Evolutionary conservation across 2,113 vertebrate species (phyloP).

Genomic region (Plotosus lineatus): DNA sequence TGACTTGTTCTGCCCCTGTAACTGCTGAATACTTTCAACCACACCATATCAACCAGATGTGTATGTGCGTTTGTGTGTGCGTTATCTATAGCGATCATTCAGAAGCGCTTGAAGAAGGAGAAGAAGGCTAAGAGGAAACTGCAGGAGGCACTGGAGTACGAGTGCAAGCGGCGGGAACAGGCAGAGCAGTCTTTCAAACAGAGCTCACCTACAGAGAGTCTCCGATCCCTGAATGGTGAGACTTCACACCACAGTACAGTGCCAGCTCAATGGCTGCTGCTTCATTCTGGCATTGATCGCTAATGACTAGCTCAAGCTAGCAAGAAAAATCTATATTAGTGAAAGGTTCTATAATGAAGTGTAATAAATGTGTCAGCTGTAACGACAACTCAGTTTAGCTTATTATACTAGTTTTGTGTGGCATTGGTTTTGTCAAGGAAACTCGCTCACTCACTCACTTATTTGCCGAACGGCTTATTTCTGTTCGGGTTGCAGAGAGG

Average conservation of each 20-base stretch:
- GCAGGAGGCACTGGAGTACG: constrained; percentile 97
- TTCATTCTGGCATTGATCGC: background rate
- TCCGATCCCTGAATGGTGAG: constrained; percentile 96
- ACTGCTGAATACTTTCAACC: background rate
- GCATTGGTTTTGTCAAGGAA: constrained; percentile 22
- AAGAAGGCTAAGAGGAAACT: constrained; percentile 99
- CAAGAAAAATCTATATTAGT: background rate
- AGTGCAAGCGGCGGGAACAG: constrained; percentile 96
- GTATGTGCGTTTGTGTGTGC: constrained; percentile 19
- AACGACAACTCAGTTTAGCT: constrained; percentile 16
- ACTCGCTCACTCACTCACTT: too few relatives aligned
- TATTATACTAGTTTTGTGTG: constrained; percentile 17
- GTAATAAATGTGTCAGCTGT: constrained; percentile 14
- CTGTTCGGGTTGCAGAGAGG: too few relatives aligned
- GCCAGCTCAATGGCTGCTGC: background rate
- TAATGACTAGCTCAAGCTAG: constrained; percentile 17
- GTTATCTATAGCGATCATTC: constrained; percentile 85
- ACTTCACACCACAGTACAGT: background rate
- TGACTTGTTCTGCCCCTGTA: background rate
- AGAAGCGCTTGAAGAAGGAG: constrained; percentile 99
- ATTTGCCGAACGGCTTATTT: too few relatives aligned
- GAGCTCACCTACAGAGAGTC: constrained; percentile 90
- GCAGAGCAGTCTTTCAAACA: constrained; percentile 94
- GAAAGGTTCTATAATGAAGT: constrained; percentile 5
- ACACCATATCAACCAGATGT: background rate